phyloP scores from a whole-genome alignment of 2,797 vertebrate genomes.

The Peromyscus attwateri region DNA sequence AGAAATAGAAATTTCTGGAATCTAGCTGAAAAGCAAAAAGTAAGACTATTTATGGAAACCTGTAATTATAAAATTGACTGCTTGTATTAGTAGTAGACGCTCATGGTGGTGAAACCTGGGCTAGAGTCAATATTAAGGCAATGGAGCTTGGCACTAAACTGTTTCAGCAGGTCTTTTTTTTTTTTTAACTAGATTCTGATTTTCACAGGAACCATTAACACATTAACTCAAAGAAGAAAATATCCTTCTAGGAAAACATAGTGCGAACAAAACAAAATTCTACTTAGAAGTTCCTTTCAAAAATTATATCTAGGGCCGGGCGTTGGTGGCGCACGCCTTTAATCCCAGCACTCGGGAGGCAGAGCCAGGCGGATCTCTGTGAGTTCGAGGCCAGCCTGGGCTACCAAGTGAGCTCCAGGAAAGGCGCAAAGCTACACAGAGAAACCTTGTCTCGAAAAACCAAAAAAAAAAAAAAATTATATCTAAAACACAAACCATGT shows the following conservation, averaged over 20 bases:
- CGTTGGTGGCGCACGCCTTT: no score
- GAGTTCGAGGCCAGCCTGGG: no score
- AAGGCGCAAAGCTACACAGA: no score
- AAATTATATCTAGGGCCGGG: slow-evolving; percentile 30
- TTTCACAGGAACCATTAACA: not conserved
- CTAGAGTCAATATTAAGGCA: not conserved
- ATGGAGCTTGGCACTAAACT: not conserved
- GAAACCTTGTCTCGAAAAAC: no score
- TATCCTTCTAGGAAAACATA: not conserved
- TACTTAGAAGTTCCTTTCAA: slow-evolving; percentile 1
- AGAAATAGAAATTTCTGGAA: slow-evolving; percentile 18
- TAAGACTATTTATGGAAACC: slow-evolving; percentile 33
- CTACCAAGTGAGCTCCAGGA: no score
- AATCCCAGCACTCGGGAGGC: no score
- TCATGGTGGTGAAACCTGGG: not conserved
- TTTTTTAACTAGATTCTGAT: not conserved
- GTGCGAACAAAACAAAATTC: not conserved
- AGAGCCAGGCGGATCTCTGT: no score
- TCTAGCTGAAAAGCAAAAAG: slow-evolving; percentile 28
- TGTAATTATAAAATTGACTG: not conserved
- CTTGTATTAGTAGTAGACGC: slow-evolving; percentile 3
- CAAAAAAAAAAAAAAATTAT: not conserved
- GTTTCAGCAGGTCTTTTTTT: not conserved
- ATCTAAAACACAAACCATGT: not conserved
- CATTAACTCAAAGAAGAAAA: slow-evolving; percentile 53